Conservation (phyloP, 2,113 vertebrate genomes). For the Ctenodactylus gundi region DNA sequence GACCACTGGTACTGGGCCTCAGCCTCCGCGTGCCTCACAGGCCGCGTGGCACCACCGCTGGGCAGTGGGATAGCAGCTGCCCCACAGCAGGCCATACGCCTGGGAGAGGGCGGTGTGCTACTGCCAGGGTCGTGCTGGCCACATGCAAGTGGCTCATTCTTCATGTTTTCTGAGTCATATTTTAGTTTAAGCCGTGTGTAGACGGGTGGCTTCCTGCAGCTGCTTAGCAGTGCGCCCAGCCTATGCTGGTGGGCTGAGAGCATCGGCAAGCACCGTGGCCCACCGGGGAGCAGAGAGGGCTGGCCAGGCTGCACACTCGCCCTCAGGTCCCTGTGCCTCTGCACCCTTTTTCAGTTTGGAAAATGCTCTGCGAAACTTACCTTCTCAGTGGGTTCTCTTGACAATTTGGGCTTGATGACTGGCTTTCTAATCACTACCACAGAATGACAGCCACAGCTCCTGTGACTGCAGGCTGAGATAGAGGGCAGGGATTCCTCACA, state of each 20-base stretch:
- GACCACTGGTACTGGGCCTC: neutral
- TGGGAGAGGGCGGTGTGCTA: rapidly evolving
- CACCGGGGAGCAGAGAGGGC: rapidly evolving
- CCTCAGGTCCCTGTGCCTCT: too few species aligned
- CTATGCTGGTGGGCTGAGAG: rapidly evolving
- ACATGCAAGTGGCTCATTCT: rapidly evolving
- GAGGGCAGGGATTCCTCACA: neutral
- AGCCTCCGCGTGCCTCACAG: neutral
- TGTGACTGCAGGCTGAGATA: too few species aligned
- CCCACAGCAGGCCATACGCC: too few species aligned
- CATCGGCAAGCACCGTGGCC: too few species aligned
- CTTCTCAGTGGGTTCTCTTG: neutral
- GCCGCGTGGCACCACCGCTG: neutral
- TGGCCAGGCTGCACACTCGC: too few species aligned
- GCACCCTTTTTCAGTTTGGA: conserved; percentile 58
- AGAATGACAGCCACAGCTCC: neutral
- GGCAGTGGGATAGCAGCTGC: rapidly evolving
- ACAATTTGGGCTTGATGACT: neutral
- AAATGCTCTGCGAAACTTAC: neutral
- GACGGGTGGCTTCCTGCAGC: neutral
- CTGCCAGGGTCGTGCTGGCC: neutral
- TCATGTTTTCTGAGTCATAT: rapidly evolving
- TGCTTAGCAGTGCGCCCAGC: neutral
- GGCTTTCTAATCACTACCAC: neutral
- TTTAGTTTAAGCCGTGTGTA: rapidly evolving